Evolutionary conservation across 2,113 vertebrate genomes (phyloP), one percentile per base, ranked within the genome.

Genomic region (Neogale vison): DNA sequence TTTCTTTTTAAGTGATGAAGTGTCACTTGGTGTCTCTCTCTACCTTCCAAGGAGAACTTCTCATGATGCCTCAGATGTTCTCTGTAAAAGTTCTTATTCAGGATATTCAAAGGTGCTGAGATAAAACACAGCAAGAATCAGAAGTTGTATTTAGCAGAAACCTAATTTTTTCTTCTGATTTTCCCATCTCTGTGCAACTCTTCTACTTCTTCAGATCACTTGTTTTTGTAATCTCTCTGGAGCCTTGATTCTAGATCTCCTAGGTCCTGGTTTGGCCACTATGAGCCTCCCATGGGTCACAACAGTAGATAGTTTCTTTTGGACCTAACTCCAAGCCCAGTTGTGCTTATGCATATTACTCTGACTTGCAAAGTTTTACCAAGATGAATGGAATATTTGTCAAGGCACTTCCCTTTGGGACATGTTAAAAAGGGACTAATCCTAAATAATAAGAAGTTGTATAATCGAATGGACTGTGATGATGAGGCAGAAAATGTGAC

Each of bases 291-390:
- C 95, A 31, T 95, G 97, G 97, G 97, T 97, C 92, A 87, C 80
- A 85, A 65, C 81, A 74, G 87, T 59, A 88, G 93, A 89, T 96
- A 98, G 96, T 98, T 99, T 98, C 97, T 98, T 97, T 98, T 97
- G 98, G 96, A 96, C 92, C 69, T 90, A 77, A 87, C 97, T 98
- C 92, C 96, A 67, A 96, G 90, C 34, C 57, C 88, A 59, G 0
- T 61, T 91, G 93, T 96, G 81, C 92, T 95, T 95, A 42, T 65
- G 3, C 61, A 6, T 90, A 97, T 93, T 97, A 89, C 98, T 98
- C 88, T 97, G 88, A 83, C 81, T 52, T 96, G 89, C 94, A 98
- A 96, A 96, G 76, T 97, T 95, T 91, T 96, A 20, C 57, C 90
- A 98, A 97, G 82, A 81, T 23, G 39, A 97, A 97, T 82, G 91